Base-by-base conservation (phyloP, 1,140 invertebrate species). In the Geopemphigus sp. region DNA sequence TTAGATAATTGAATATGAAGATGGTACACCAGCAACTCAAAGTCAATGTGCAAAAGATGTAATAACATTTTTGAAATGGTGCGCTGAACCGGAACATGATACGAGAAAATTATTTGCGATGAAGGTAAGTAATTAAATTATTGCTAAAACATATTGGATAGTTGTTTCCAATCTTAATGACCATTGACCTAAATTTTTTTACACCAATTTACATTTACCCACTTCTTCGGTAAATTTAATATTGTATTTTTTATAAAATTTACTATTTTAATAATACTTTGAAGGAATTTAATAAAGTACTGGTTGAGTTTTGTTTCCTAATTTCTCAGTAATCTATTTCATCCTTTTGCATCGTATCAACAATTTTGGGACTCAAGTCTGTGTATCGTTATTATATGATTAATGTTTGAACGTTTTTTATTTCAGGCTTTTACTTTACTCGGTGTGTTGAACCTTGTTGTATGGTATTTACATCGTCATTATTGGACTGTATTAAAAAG, bases 31-130 rank as follows among this genome's bases (percentile, higher is more conserved):
- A 81, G 92, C 98, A 57, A 93, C 94, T 81, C 91, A 93, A 78
- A 95, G 94, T 85, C 98, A 99, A 87, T 86, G 99, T 84, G 95
- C 98, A 80, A 99, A 99, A 88, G 98, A 99, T 88, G 92, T 99
- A 24, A 86, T 89, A 73, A 92, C 92, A 82, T 99, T 99, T 90
- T 90, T 99, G 54, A 92, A 90, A 85, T 99, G 97, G 97, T 90
- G 92, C 80, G 90, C 93, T 4, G 95, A 98, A 85, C 94, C 93
- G 3, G 96, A 98, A 86, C 91, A 93, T 82, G 97, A 99, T 85
- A 90, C 91, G 0, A 90, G 97, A 81, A 95, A 98, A 84, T 87
- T 87, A 83, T 91, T 95, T 89, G 88, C 89, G 80, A 90, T 99
- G 81, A 98, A 98, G 89, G 93, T 94, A 85, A 56, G 57, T 47